Base-by-base conservation (phyloP, 2,888 invertebrate species). In the Troilus luridus region DNA sequence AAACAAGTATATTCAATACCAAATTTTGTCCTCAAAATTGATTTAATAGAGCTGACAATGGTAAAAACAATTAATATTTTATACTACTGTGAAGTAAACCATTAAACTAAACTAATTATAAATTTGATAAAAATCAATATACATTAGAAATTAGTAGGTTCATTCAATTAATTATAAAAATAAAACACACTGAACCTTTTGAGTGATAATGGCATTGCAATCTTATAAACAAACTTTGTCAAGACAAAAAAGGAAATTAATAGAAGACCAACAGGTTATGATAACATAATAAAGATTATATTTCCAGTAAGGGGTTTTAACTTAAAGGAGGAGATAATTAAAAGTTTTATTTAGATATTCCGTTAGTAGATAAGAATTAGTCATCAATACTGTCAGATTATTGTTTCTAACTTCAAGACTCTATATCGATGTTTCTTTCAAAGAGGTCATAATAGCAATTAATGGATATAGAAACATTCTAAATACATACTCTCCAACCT, bases 121-220 rank as follows among this genome's bases (percentile, higher is more conserved):
- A 8, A n/a, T 67, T 24, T 12, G 17, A 27, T 17, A 41, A 24
- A 14, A 67, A 2, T 3, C 1, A 11, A n/a, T 11, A 12, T 24
- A 24, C 9, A 24, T 67, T 6, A 24, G 12, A 27, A 12, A 67
- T 6, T 24, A 24, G 14, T n/a, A 41, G 27, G 27, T 41, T 77
- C 41, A 77, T 77, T 27, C 17, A 41, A 77, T 77, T 7, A 77
- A 41, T 8, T 24, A 24, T 0, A 9, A 77, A 41, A 41, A 41
- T 41, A 8, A 17, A 77, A 77, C n/a, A 81, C 12, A 85, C 14
- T 85, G n/a, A 85, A 85, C 85, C 85, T 85, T 10, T 85, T 85
- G 19, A 85, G 56, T 85, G 56, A 85, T 85, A 58, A 56, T 10
- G 85, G 19, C 85, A 85, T 85, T 14, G 56, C 85, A 85, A 58